Evolutionary conservation across 2,888 invertebrate species (phyloP), one percentile per base, ranked within the genome.

Genomic region (Elmis aenea): DNA sequence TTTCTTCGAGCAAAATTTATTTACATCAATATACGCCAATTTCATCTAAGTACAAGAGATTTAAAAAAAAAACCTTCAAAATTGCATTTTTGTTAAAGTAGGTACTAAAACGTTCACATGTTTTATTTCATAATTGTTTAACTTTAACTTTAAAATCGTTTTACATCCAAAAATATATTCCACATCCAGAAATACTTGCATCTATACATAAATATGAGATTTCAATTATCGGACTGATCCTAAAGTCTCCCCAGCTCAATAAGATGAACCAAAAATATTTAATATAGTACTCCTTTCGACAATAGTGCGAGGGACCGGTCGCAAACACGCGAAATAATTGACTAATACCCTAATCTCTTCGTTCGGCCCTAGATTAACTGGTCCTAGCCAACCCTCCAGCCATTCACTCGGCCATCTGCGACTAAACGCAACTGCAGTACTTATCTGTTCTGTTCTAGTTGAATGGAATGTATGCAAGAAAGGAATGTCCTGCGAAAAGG

Each of bases 261-360:
- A n/a, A n/a, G n/a, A n/a, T n/a, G n/a, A n/a, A n/a, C 18, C 8
- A 35, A 40, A 40, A 40, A 40, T 40, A 22, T 40, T 40, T 40
- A 40, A 40, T 40, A 40, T 40, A n/a, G n/a, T n/a, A n/a, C n/a
- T n/a, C n/a, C n/a, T n/a, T n/a, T n/a, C 35, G 24, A 18, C 26
- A 26, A 31, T 11, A 26, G 25, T 26, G 14, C 24, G 28, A 34
- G 44, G 34, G 33, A 32, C 26, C 32, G 45, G 46, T 41, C 46
- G 38, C 48, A 50, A 51, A 50, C 52, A 50, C 45, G 50, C 46
- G 46, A 45, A 47, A 51, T 54, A 51, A 51, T 52, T 52, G 52
- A 51, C 52, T 54, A 54, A 54, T 54, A 43, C 45, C 44, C 46
- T 46, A 48, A 50, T 48, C 50, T 49, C 46, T 42, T 48, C 47